Percentiles rank a stretch among this genome's conserved stretches.
Conservation (phyloP, 2,113 vertebrate genomes). For the Misgurnus anguillicaudatus region DNA sequence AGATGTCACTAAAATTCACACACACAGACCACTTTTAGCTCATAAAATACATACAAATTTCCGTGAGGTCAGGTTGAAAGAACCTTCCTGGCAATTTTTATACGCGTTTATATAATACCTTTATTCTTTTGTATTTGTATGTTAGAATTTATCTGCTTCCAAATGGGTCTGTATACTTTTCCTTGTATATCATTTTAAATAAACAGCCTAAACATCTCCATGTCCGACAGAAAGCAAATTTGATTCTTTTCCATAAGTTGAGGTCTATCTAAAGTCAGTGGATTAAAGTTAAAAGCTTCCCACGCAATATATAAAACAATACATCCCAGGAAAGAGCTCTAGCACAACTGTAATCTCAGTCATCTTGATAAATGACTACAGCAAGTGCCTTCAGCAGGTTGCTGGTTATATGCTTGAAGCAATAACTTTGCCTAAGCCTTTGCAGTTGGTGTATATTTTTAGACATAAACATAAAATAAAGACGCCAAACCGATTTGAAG, state of each 20-base stretch:
- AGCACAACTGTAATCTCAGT: slow-evolving; percentile 2
- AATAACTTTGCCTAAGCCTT: slow-evolving; percentile 23
- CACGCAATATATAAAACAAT: neutral
- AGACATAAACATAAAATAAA: slow-evolving; percentile 26
- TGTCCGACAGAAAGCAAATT: slow-evolving; percentile 1
- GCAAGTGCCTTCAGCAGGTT: slow-evolving; percentile 11
- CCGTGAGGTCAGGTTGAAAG: too few species aligned
- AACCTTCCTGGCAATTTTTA: too few species aligned
- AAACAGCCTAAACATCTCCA: neutral
- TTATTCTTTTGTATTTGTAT: too few species aligned
- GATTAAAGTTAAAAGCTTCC: neutral
- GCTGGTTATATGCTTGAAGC: slow-evolving; percentile 9
- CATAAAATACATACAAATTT: too few species aligned
- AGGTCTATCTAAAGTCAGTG: neutral
- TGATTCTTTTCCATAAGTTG: slow-evolving; percentile 9
- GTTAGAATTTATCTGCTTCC: too few species aligned
- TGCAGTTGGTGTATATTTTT: slow-evolving; percentile 5
- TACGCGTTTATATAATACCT: too few species aligned
- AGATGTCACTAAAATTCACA: too few species aligned
- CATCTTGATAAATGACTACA: slow-evolving; percentile 1
- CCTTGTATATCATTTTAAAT: neutral
- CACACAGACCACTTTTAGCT: too few species aligned
- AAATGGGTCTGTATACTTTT: neutral
- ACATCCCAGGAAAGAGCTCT: neutral
- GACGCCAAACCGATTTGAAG: neutral